phyloP scores from a whole-genome alignment of 2,113 vertebrate genomes.

The Elgaria multicarinata region DNA sequence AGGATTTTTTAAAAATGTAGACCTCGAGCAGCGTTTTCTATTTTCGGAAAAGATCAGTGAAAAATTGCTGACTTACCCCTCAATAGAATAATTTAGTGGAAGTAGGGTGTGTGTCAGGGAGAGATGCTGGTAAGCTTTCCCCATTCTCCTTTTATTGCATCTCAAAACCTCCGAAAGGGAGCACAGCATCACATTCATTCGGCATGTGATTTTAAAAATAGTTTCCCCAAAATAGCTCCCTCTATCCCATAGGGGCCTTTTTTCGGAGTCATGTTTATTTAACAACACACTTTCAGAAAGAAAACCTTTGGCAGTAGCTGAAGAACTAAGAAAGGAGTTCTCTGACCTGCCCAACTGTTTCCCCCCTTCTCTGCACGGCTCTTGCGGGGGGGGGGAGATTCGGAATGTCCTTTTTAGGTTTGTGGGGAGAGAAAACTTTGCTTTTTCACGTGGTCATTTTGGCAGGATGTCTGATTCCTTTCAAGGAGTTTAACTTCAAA shows the following conservation, averaged over 20 bases:
- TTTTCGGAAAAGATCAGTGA: not conserved
- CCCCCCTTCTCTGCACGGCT: not conserved
- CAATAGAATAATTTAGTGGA: not conserved
- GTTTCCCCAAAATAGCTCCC: conserved; percentile 21
- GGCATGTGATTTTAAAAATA: conserved; percentile 22
- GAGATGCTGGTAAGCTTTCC: not conserved
- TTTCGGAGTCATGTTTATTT: not conserved
- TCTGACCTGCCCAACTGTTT: no score
- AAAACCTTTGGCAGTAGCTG: not conserved
- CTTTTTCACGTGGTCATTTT: not conserved
- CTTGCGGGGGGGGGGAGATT: no score
- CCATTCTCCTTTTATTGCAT: not conserved
- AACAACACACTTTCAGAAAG: not conserved
- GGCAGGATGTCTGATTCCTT: not conserved
- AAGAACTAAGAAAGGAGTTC: not conserved
- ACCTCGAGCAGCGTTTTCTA: not conserved
- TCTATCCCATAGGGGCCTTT: not conserved
- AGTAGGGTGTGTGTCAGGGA: no score
- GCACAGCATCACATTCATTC: not conserved
- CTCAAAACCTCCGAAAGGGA: not conserved
- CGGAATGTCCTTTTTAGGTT: not conserved
- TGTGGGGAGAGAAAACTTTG: not conserved
- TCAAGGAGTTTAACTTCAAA: no score
- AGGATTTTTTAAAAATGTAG: not conserved
- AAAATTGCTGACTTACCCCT: not conserved